These are phyloP conservation scores for Coboldia fuscipes DNA, from an alignment of 1,140 invertebrate species.

Conservation along the genomic window DNA sequence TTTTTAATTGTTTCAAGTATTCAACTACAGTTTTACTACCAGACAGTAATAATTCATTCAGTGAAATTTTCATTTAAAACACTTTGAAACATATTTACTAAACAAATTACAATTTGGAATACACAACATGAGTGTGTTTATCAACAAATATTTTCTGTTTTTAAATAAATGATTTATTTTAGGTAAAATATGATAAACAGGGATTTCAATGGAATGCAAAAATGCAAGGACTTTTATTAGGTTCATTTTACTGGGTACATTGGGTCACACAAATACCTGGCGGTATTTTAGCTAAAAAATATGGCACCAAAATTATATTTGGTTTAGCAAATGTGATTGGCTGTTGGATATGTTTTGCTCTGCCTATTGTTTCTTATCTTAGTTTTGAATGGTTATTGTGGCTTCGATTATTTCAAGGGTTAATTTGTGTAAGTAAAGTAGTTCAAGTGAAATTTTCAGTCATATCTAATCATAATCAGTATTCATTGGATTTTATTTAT, in stretches of 20 bases:
- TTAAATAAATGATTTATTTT: constrained; percentile 3
- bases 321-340: constrained; percentile 43
- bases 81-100: too few species aligned
- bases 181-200: constrained; percentile 15
- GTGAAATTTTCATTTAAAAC: too few species aligned
- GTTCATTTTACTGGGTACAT: constrained; percentile 54
- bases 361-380: constrained; percentile 37
- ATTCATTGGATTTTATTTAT: constrained; percentile 6
- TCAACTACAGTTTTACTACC: too few species aligned
- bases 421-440: constrained; percentile 37
- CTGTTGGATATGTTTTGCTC: constrained; percentile 42
- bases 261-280: constrained; percentile 53
- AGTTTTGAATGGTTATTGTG: constrained; percentile 35
- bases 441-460: too few species aligned
- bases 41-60: too few species aligned
- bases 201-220: constrained; percentile 43
- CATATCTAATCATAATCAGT: not conserved
- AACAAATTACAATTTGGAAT: too few species aligned
- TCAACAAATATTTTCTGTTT: too few species aligned
- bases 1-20: too few species aligned
- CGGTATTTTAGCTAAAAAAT: constrained; percentile 41
- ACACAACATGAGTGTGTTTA: too few species aligned
- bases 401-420: constrained; percentile 45
- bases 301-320: constrained; percentile 48
- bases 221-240: constrained; percentile 41